phyloP scores from a whole-genome alignment of 2,113 vertebrate genomes.

The Onychostruthus taczanowskii region DNA sequence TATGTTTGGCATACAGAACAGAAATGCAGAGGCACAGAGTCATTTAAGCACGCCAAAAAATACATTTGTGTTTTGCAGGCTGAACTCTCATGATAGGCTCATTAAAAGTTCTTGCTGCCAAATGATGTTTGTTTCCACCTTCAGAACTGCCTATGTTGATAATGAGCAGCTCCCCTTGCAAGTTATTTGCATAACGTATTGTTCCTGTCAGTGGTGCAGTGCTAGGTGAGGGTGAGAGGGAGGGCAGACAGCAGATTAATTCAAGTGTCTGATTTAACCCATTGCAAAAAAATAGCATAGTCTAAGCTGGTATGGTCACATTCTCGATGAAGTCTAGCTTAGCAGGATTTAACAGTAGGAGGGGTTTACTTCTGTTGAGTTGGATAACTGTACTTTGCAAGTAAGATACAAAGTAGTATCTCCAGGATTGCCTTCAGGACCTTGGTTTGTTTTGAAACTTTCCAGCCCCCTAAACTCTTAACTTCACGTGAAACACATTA shows the following conservation, averaged over 20 bases:
- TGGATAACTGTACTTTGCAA: not conserved
- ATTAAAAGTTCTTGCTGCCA: not conserved
- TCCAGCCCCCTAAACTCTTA: not conserved
- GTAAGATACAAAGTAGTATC: not conserved
- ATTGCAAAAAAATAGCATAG: not conserved
- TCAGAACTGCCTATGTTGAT: not conserved
- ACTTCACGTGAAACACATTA: not conserved
- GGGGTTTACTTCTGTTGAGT: not conserved
- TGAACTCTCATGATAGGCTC: not conserved
- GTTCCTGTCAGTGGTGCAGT: not conserved
- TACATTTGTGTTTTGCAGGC: not conserved
- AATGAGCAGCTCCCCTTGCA: not conserved
- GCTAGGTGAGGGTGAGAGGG: not conserved
- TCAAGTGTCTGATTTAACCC: not conserved
- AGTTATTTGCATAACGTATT: not conserved
- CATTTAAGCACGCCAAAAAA: not conserved
- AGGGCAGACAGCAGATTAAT: not conserved
- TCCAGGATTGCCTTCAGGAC: not conserved
- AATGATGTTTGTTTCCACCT: not conserved
- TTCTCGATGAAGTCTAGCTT: not conserved
- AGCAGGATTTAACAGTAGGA: not conserved
- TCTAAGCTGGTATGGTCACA: not conserved
- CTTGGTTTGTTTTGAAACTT: not conserved
- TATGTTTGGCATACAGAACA: not conserved
- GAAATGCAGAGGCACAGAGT: not conserved